These are phyloP conservation scores for Polydrusus tereticollis DNA, from an alignment of 2,888 invertebrate species.

Conservation along the genomic window DNA sequence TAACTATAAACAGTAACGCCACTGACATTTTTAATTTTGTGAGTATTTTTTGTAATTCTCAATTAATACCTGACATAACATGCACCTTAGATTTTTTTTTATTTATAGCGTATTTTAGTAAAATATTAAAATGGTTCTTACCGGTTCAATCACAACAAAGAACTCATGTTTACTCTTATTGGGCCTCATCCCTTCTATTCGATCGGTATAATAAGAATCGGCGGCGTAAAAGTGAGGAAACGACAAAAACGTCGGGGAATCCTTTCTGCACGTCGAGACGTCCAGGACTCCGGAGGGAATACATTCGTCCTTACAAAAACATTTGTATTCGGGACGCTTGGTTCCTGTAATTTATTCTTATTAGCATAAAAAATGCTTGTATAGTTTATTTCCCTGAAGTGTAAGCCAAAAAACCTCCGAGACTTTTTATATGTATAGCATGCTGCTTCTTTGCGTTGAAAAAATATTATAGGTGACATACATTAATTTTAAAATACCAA, in stretches of 20 bases:
- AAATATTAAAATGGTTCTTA: conserved; percentile 61
- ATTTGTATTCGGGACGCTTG: conserved; percentile 72
- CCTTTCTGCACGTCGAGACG: conserved; percentile 80
- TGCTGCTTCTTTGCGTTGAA: too few relatives aligned
- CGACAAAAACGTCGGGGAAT: conserved; percentile 85
- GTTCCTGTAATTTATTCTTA: conserved; percentile 68
- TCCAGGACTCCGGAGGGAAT: conserved; percentile 81
- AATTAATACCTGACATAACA: too few relatives aligned
- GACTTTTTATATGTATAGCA: too few relatives aligned
- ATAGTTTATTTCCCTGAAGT: not conserved
- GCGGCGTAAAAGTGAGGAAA: conserved; percentile 86
- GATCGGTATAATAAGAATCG: conserved; percentile 74
- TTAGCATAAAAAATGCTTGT: not conserved
- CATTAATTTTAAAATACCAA: too few relatives aligned
- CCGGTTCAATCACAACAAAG: conserved; percentile 81
- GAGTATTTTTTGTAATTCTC: too few relatives aligned
- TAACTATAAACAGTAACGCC: too few relatives aligned
- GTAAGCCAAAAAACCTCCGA: too few relatives aligned
- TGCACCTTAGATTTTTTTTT: too few relatives aligned
- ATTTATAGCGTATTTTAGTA: too few relatives aligned
- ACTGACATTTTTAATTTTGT: too few relatives aligned
- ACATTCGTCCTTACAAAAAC: conserved; percentile 81
- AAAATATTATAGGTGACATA: too few relatives aligned
- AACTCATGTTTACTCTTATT: conserved; percentile 79
- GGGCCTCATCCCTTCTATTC: conserved; percentile 78